phyloP scores from a whole-genome alignment of 2,113 vertebrate genomes.

The Phycodurus eques region DNA sequence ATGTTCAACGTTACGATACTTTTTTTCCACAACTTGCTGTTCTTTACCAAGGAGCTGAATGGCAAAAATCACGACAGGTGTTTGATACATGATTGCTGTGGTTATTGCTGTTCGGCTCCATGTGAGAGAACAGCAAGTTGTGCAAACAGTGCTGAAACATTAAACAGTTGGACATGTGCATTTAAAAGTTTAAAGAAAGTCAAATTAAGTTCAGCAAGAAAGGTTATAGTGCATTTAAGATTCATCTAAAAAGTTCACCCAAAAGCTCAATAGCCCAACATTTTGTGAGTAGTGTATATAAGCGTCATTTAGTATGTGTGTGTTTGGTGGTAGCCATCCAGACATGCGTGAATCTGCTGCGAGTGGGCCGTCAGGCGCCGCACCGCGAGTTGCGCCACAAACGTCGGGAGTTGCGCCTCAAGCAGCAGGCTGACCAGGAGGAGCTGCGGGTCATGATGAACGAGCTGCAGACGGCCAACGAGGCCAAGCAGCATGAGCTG shows the following conservation, averaged over 20 bases:
- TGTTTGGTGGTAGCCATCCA: slow-evolving; percentile 78
- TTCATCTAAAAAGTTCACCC: background rate
- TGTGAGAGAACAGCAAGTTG: too few relatives aligned
- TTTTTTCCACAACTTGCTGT: too few relatives aligned
- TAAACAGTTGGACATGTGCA: too few relatives aligned
- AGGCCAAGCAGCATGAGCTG: slow-evolving; percentile 88
- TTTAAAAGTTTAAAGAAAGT: too few relatives aligned
- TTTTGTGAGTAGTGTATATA: background rate
- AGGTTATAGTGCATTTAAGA: too few relatives aligned
- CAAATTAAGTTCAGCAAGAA: too few relatives aligned
- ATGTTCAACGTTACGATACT: too few relatives aligned
- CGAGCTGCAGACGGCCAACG: slow-evolving; percentile 87
- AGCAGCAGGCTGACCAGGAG: slow-evolving; percentile 85
- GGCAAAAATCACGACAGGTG: too few relatives aligned
- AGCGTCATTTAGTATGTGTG: background rate
- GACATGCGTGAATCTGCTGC: slow-evolving; percentile 82
- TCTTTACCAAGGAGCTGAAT: too few relatives aligned
- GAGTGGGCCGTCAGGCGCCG: slow-evolving; percentile 77
- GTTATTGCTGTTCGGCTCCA: too few relatives aligned
- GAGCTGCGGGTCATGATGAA: slow-evolving; percentile 89
- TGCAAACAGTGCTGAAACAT: too few relatives aligned
- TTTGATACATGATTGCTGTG: too few relatives aligned
- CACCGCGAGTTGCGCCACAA: slow-evolving; percentile 88
- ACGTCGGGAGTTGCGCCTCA: slow-evolving; percentile 82
- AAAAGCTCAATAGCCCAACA: background rate